Evolutionary conservation across 2,888 invertebrate species (phyloP), one percentile per base, ranked within the genome.

Genomic region (Parochlus steinenii): DNA sequence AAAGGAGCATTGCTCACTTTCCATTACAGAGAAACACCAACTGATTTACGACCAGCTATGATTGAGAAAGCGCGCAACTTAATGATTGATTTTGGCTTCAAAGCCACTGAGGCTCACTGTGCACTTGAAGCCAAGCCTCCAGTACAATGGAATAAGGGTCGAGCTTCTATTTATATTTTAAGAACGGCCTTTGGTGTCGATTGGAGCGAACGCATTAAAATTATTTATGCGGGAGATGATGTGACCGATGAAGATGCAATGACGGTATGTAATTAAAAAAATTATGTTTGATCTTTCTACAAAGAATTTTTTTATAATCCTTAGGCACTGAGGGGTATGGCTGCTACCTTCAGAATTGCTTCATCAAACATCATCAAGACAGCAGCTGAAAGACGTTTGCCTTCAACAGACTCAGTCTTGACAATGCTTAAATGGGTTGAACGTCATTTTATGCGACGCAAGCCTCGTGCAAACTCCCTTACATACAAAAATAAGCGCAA

Each of bases 401-500:
- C 87, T 0, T 83, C 82, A 22, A 82, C 87, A 0, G 87, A 89
- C 57, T 83, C 86, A 0, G 87, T 89, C 0, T 67, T 87, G 35
- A 83, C 85, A 1, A 75, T 89, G 74, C 64, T 89, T 33, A 82
- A 82, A 50, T 89, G 87, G 87, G 80, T 87, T 2, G 86, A 87
- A 48, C 63, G 85, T 11, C 85, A 86, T 53, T 70, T 85, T 52
- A 75, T 76, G 44, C 67, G 74, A 24, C 73, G 83, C 48, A 81
- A 80, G 54, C 82, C 82, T 1, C 60, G 76, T 17, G 69, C 74
- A 33, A 75, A 75, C 52, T 75, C 75, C 0, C 54, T 74, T 20
- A 71, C 71, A 0, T 71, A 68, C 52, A n/a, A n/a, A n/a, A 59
- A 43, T 60, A 62, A 70, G 11, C 70, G 69, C 41, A 65, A 69